Evolutionary conservation across 2,888 invertebrate genomes (phyloP).

Genomic region (Terebella lapidaria): DNA sequence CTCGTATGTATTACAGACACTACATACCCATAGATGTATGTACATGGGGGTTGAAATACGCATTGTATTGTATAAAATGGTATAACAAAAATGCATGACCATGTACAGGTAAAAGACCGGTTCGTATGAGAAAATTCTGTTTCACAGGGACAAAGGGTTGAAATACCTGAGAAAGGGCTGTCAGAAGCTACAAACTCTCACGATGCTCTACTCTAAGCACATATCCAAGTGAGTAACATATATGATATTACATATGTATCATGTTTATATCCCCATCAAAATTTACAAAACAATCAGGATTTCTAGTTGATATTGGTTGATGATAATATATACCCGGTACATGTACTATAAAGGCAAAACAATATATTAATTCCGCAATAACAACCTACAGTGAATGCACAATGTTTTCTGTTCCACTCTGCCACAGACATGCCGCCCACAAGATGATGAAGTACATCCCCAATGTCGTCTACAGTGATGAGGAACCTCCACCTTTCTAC

Average conservation of each 20-base stretch:
- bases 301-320: too few species aligned
- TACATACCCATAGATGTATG: not conserved
- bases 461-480: conserved; percentile 5
- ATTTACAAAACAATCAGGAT: too few species aligned
- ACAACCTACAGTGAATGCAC: not conserved
- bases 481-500: not conserved
- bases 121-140: too few species aligned
- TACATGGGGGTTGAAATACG: not conserved
- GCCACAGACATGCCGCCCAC: conserved; percentile 4
- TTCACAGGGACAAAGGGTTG: conserved; percentile 48
- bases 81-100: too few species aligned
- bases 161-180: conserved; percentile 52
- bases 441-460: conserved; percentile 4
- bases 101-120: too few species aligned
- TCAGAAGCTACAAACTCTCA: conserved; percentile 38
- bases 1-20: conserved; percentile 47
- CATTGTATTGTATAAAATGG: too few species aligned
- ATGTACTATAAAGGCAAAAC: too few species aligned
- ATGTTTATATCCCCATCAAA: not conserved
- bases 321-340: too few species aligned
- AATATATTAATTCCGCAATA: too few species aligned
- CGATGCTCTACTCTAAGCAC: conserved; percentile 47
- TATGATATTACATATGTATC: not conserved
- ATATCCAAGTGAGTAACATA: conserved; percentile 43
- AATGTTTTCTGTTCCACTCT: not conserved